Conservation (phyloP, 2,113 vertebrate genomes). For the Origma solitaria region DNA sequence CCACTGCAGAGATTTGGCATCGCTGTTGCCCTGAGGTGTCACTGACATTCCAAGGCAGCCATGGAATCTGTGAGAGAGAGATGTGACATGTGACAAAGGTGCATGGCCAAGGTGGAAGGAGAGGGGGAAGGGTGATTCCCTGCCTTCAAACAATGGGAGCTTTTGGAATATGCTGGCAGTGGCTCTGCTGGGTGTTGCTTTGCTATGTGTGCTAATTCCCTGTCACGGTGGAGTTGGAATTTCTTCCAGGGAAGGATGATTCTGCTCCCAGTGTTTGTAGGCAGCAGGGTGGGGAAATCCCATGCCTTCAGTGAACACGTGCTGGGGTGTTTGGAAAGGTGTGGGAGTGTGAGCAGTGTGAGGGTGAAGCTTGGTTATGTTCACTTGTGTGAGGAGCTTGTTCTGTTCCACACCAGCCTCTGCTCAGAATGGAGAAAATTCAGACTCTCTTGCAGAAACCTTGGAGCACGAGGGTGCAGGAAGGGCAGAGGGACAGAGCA, state of each 20-base stretch:
- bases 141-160: background rate
- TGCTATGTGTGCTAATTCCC: background rate
- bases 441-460: background rate
- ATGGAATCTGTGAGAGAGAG: background rate
- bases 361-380: background rate
- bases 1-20: background rate
- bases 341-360: fast-evolving
- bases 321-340: background rate
- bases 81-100: background rate
- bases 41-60: background rate
- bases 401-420: background rate
- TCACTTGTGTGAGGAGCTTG: background rate
- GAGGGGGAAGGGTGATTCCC: background rate
- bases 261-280: fast-evolving
- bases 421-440: background rate
- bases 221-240: background rate
- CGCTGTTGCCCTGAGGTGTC: fast-evolving
- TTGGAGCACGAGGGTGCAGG: fast-evolving
- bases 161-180: background rate
- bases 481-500: background rate
- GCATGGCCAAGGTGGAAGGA: background rate
- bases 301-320: fast-evolving
- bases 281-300: background rate
- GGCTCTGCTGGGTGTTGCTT: background rate
- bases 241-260: background rate